Evolutionary conservation across 2,113 vertebrate species (phyloP), one percentile per base, ranked within the genome.

Genomic region (Todiramphus chloris): DNA sequence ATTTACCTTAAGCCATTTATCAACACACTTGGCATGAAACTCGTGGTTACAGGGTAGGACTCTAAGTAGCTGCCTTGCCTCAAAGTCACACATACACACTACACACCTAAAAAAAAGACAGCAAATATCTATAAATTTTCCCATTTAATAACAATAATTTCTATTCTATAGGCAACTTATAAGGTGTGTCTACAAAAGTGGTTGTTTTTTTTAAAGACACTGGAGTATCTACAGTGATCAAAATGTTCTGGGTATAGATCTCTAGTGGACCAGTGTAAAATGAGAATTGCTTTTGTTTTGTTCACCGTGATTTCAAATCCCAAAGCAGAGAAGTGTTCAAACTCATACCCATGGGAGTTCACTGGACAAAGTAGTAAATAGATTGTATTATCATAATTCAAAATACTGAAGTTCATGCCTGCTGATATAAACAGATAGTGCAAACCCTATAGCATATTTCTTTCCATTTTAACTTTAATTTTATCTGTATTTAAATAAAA

Each of bases 1-100:
- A 83, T 98, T 98, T 98, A 99, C 99, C 98, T 99, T 99, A 44
- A 99, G 99, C 99, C 99, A 99, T 98, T 99, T 99, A 97, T 99
- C 99, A 25, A 99, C 99, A 98, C 99, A 99, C 97, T 99, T 99
- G 97, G 99, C 98, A 94, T 99, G 99, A 97, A 99, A 99, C 97
- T 99, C 99, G 41, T 99, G 99, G 98, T 99, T 99, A 97, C 99
- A 99, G 87, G 99, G 99, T 96, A 99, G 97, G 84, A 99, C 99
- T 97, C 99, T 98, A 44, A 99, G 98, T 89, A 99, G 98, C 98
- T 99, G 99, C 95, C 99, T 99, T 86, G 99, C 98, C 97, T 99
- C 99, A 85, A 99, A 99, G 98, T 99, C 99, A 96, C 99, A 99
- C 99, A 99, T 99, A 94, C 99, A 99, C 46, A 99, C 99, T 92